Percentiles rank a stretch among this genome's conserved stretches.
Conservation (phyloP, 2,797 vertebrate genomes). For the Lacerta bilineata region DNA sequence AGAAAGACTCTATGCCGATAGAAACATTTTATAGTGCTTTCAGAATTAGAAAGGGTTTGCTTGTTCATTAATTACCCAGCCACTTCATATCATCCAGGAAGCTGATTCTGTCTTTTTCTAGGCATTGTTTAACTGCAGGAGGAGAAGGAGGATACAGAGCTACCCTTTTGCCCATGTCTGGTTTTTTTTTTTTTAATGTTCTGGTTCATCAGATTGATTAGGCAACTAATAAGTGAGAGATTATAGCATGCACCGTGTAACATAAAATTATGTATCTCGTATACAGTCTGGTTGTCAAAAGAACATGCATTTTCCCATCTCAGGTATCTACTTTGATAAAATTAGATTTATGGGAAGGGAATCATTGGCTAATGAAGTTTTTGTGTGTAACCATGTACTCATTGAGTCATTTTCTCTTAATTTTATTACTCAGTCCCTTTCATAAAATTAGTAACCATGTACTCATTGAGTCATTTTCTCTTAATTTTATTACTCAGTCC, state of each 20-base stretch:
- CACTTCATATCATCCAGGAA: background rate
- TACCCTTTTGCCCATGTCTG: slow-evolving; percentile 6
- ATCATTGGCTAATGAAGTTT: background rate
- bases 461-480: slow-evolving; percentile 5
- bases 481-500: background rate
- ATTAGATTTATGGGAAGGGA: background rate
- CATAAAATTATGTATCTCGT: background rate
- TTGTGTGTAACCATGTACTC: background rate
- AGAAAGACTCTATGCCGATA: background rate
- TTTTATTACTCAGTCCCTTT: slow-evolving; percentile 1
- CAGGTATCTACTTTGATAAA: background rate
- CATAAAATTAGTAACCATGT: slow-evolving; percentile 19
- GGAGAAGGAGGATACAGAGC: background rate
- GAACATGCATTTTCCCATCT: background rate
- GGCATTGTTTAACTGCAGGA: background rate
- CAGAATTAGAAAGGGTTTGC: background rate
- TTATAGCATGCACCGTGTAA: slow-evolving; percentile 4
- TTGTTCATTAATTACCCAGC: slow-evolving; percentile 20
- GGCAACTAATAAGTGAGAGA: slow-evolving; percentile 22
- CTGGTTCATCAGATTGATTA: background rate
- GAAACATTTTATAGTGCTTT: slow-evolving; percentile 8
- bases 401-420: slow-evolving; percentile 7
- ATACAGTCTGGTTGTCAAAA: slow-evolving; percentile 8
- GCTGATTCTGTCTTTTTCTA: background rate
- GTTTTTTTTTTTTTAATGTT: background rate